Evolutionary conservation across 2,888 invertebrate genomes (phyloP).

Genomic region (Melanchra persicariae): DNA sequence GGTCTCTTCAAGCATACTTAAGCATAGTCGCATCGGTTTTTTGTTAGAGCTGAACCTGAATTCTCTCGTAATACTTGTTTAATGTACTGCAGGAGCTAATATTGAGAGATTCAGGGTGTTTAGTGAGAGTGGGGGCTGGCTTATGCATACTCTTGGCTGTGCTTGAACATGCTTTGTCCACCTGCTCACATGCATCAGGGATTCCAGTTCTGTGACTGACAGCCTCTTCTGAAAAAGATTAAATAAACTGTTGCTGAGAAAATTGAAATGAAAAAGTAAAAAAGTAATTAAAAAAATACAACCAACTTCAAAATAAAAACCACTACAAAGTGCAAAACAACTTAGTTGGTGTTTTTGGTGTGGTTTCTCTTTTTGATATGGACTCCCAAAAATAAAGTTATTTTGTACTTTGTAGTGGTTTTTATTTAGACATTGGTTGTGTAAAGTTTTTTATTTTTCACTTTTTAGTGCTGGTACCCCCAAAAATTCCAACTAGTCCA

Average conservation of each 20-base stretch:
- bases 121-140: conserved; percentile 76
- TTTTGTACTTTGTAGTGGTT: no score
- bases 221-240: conserved; percentile 91
- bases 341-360: no score
- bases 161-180: conserved; percentile 95
- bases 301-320: no score
- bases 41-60: background rate
- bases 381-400: no score
- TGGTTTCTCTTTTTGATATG: no score
- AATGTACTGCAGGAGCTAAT: conserved; percentile 83
- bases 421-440: no score
- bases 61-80: conserved; percentile 53
- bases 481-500: no score
- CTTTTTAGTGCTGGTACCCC: no score
- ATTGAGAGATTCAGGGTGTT: conserved; percentile 80
- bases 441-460: no score
- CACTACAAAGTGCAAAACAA: no score
- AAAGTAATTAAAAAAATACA: no score
- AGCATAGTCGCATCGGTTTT: background rate
- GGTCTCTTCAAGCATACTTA: background rate
- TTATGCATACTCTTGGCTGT: conserved; percentile 90
- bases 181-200: conserved; percentile 93
- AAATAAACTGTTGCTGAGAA: background rate
- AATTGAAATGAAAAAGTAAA: no score
- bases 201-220: conserved; percentile 92